These are phyloP conservation scores for Rhinogobio ventralis DNA, from an alignment of 2,797 vertebrate genomes.

Conservation along the genomic window DNA sequence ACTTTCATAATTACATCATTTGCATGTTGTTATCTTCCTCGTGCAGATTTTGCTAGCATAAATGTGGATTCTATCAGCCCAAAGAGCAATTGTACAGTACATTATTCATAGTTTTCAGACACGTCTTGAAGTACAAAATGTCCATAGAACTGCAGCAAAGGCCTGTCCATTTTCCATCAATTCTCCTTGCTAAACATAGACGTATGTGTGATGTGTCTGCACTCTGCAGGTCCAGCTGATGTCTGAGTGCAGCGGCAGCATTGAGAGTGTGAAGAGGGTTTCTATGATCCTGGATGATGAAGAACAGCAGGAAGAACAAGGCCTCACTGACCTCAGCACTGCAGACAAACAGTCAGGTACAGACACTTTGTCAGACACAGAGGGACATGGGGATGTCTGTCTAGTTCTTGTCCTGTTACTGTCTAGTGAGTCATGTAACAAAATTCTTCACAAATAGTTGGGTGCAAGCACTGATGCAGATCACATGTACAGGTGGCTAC, in stretches of 20 bases:
- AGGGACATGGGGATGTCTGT: not conserved
- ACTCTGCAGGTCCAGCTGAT: constrained; percentile 82
- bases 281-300: constrained; percentile 74
- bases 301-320: constrained; percentile 75
- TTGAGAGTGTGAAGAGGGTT: constrained; percentile 73
- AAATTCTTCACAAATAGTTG: not conserved
- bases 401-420: not conserved
- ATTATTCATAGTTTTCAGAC: not conserved
- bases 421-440: constrained; percentile 4
- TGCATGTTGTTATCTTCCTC: not conserved
- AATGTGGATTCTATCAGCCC: not conserved
- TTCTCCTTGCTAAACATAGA: not conserved
- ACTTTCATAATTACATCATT: not conserved
- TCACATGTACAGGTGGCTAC: not conserved
- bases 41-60: not conserved
- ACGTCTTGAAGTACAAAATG: no score
- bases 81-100: not conserved
- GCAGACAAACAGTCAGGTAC: constrained; percentile 85
- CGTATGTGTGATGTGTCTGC: constrained; percentile 36
- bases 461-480: constrained; percentile 5
- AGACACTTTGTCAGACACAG: constrained; percentile 21
- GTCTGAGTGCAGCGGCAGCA: constrained; percentile 78
- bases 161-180: not conserved
- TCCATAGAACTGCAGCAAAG: no score
- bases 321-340: constrained; percentile 71